phyloP scores from a whole-genome alignment of 2,797 vertebrate species.

The Notoglanidium macrostoma region DNA sequence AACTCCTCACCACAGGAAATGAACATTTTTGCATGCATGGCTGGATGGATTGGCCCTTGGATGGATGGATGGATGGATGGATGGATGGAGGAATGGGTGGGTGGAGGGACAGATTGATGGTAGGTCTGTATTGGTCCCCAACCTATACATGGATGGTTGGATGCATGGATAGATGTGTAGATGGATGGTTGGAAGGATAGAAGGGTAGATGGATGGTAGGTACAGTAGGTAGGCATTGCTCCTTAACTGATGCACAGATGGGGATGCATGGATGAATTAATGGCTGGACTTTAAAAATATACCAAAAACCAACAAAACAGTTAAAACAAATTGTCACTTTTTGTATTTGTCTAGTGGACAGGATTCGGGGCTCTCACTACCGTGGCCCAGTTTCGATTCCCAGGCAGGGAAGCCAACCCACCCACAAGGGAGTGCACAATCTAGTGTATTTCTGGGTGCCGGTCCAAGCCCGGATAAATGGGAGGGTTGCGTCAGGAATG shows the following conservation, averaged over 20 bases:
- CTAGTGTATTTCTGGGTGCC: too few relatives aligned
- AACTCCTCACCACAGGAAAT: not conserved
- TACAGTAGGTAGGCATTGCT: not conserved
- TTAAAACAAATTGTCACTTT: not conserved
- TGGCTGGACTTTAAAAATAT: not conserved
- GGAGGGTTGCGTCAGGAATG: too few relatives aligned
- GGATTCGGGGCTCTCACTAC: too few relatives aligned
- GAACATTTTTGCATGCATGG: not conserved
- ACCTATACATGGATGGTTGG: not conserved
- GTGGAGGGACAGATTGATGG: too few relatives aligned
- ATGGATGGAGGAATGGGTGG: not conserved
- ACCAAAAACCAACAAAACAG: not conserved
- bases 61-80: not conserved
- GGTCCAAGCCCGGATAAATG: too few relatives aligned
- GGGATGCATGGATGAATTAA: not conserved
- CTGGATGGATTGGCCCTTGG: not conserved
- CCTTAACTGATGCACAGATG: not conserved
- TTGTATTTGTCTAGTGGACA: too few relatives aligned
- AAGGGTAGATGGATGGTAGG: not conserved
- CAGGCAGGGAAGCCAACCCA: too few relatives aligned
- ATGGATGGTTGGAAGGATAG: too few relatives aligned
- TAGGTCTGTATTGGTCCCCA: not conserved
- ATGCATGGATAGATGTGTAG: not conserved
- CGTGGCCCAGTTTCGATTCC: too few relatives aligned
- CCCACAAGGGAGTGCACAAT: too few relatives aligned